Evolutionary conservation across 64 coral and sea anemone species (phyloP).

Genomic region (Acropora yongei): DNA sequence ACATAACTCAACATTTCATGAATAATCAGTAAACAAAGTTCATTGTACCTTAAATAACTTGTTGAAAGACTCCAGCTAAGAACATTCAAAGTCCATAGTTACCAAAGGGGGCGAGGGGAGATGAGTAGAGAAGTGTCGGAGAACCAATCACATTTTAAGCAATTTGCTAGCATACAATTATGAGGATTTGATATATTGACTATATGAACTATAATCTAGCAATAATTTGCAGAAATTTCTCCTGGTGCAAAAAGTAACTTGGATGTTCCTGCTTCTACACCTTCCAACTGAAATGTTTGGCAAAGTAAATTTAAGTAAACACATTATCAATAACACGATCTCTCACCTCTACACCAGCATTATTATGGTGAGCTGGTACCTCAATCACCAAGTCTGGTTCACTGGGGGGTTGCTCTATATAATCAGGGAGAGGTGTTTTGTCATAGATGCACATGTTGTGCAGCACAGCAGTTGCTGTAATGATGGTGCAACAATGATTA

Average conservation of each 20-base stretch:
- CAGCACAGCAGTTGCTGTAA: constrained; percentile 37
- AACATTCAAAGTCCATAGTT: too few relatives aligned
- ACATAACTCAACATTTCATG: neutral
- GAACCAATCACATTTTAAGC: neutral
- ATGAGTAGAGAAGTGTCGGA: too few relatives aligned
- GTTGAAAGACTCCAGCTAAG: neutral
- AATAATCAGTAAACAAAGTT: constrained; percentile 9
- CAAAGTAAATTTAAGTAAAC: neutral
- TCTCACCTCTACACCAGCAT: constrained; percentile 24
- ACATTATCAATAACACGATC: constrained; percentile 18
- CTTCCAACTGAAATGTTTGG: neutral
- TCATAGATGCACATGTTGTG: constrained; percentile 43
- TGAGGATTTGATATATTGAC: neutral
- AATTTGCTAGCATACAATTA: constrained; percentile 5
- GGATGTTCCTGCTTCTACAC: neutral
- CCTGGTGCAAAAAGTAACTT: neutral
- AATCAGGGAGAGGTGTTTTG: constrained; percentile 28
- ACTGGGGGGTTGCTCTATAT: constrained; percentile 2
- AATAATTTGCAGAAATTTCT: neutral
- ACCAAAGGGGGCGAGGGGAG: too few relatives aligned
- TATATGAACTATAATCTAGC: neutral
- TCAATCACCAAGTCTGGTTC: constrained; percentile 42
- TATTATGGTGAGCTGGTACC: constrained; percentile 23
- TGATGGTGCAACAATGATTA: constrained; percentile 12
- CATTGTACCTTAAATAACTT: neutral